Percentiles rank a stretch among this genome's conserved stretches.
Evolutionary conservation across 1,140 invertebrate genomes (phyloP).

Genomic region (Aphaenogaster floridana): DNA sequence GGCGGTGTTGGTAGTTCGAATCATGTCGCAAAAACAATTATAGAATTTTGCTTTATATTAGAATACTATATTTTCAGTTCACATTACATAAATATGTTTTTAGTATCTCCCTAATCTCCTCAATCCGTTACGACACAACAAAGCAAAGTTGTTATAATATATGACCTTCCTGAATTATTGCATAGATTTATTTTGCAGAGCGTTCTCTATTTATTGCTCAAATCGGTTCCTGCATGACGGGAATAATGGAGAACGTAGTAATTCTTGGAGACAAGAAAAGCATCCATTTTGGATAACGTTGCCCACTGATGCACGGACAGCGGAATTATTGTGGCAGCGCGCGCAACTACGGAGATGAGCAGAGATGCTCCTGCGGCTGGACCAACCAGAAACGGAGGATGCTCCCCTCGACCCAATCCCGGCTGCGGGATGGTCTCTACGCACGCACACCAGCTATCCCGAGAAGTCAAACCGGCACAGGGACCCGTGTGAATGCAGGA

Average conservation of each 20-base stretch:
- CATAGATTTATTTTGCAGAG: neutral
- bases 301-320: conserved; percentile 10
- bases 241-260: neutral
- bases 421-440: conserved; percentile 71
- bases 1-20: neutral
- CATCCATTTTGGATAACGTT: conserved; percentile 82
- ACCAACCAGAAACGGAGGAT: conserved; percentile 78
- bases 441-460: conserved; percentile 67
- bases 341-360: conserved; percentile 86
- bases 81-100: neutral
- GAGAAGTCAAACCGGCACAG: conserved; percentile 70
- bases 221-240: neutral
- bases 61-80: neutral
- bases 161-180: neutral
- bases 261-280: neutral
- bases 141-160: neutral
- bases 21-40: neutral
- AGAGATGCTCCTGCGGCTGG: conserved; percentile 79
- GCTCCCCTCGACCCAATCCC: conserved; percentile 79
- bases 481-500: conserved; percentile 47
- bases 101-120: too few species aligned
- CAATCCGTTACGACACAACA: neutral
- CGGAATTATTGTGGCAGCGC: conserved; percentile 66
- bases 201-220: neutral
- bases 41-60: neutral